These are phyloP conservation scores for Notarius lentiginosus DNA, from an alignment of 2,113 vertebrate genomes.

Conservation along the genomic window DNA sequence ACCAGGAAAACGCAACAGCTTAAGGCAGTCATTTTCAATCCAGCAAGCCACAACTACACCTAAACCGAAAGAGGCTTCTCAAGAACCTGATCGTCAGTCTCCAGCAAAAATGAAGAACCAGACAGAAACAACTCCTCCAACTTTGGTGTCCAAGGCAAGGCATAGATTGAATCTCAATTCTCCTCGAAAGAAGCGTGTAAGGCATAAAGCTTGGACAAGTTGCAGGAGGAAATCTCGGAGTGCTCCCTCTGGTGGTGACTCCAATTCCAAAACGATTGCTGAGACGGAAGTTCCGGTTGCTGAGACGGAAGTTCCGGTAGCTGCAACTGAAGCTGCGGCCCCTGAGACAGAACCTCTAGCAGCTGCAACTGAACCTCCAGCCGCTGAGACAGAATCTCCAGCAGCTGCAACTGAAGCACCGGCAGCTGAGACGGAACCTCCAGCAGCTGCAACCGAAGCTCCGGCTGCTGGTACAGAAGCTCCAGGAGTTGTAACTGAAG, in stretches of 20 bases:
- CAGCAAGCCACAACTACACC: conserved; percentile 62
- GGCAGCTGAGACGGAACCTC: background rate
- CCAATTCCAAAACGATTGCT: conserved; percentile 14
- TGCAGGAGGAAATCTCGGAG: conserved; percentile 61
- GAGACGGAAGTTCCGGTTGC: background rate
- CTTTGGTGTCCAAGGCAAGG: conserved; percentile 55
- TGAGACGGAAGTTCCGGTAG: background rate
- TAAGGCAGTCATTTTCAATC: conserved; percentile 73
- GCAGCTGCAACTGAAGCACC: background rate
- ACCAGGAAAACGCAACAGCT: conserved; percentile 69
- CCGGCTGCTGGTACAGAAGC: background rate
- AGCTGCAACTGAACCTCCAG: background rate
- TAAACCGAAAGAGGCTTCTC: conserved; percentile 61
- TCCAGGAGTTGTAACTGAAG: background rate
- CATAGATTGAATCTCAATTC: conserved; percentile 59
- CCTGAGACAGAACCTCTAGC: background rate
- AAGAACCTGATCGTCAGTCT: conserved; percentile 52
- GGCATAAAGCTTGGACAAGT: conserved; percentile 58
- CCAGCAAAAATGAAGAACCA: conserved; percentile 54
- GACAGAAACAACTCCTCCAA: conserved; percentile 34
- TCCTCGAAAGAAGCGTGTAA: conserved; percentile 57
- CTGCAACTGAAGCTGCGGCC: background rate
- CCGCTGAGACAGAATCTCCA: too few relatives aligned
- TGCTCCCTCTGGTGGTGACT: conserved; percentile 48
- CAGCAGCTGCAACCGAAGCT: background rate